Conservation (phyloP, 2,113 vertebrate species). For the Corythornis cristatus region DNA sequence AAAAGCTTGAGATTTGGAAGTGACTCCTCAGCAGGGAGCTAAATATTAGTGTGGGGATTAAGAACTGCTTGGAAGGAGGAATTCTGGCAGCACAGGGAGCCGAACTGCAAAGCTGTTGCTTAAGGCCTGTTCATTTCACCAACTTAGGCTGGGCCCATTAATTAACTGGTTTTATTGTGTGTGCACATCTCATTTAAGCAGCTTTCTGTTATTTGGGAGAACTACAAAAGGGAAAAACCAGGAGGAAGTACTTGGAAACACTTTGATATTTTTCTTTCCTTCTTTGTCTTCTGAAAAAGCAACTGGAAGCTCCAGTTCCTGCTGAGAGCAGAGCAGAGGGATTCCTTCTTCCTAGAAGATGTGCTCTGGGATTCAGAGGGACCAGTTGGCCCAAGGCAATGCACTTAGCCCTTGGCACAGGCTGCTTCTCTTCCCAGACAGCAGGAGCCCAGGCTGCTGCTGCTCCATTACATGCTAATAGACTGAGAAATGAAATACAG, state of each 20-base stretch:
- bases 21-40: background rate
- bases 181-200: background rate
- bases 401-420: background rate
- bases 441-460: background rate
- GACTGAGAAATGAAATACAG: slow-evolving; percentile 39
- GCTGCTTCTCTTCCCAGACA: background rate
- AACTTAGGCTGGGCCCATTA: background rate
- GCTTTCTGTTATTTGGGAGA: background rate
- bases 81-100: background rate
- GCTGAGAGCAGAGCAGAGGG: background rate
- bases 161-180: background rate
- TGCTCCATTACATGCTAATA: background rate
- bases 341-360: background rate
- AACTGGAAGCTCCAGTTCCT: background rate
- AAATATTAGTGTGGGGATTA: background rate
- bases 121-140: background rate
- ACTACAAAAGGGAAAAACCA: background rate
- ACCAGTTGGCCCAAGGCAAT: background rate
- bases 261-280: accelerated
- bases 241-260: background rate
- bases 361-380: background rate
- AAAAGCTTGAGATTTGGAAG: background rate
- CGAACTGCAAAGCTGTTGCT: background rate
- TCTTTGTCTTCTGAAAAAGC: background rate
- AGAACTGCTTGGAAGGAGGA: background rate